Percentiles rank a stretch among this genome's conserved stretches.
These are phyloP conservation scores for Cosmorhoe ocellata DNA, from an alignment of 2,888 invertebrate genomes.

Conservation along the genomic window DNA sequence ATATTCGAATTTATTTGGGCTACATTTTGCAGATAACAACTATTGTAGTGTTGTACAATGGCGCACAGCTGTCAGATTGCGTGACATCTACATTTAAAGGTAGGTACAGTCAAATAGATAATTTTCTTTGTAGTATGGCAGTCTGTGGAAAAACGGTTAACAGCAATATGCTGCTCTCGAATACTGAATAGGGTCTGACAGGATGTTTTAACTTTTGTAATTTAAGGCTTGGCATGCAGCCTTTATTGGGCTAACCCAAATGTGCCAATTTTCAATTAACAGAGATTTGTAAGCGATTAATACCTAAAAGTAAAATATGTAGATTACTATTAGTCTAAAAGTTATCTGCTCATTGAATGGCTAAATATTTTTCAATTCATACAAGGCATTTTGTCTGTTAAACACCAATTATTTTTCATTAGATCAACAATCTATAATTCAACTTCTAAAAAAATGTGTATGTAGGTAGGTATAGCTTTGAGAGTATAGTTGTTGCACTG, in stretches of 20 bases:
- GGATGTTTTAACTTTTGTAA: conserved; percentile 50
- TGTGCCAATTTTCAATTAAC: conserved; percentile 34
- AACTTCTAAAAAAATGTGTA: no score
- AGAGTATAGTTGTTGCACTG: no score
- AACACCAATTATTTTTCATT: no score
- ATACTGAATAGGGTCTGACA: conserved; percentile 59
- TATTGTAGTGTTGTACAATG: conserved; percentile 45
- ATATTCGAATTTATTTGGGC: background rate
- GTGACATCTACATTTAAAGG: conserved; percentile 39
- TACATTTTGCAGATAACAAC: conserved; percentile 39
- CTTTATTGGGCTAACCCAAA: conserved; percentile 36
- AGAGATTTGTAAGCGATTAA: conserved; percentile 9
- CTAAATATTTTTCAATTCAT: no score
- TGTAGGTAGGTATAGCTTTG: no score
- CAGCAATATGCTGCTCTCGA: conserved; percentile 38
- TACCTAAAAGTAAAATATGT: background rate
- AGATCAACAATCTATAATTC: no score
- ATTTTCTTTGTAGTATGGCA: conserved; percentile 48
- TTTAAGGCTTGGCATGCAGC: conserved; percentile 42
- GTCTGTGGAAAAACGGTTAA: conserved; percentile 44
- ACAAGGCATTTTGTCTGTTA: no score
- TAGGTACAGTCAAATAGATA: conserved; percentile 45
- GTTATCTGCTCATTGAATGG: no score
- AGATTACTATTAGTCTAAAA: no score
- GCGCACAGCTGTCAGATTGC: conserved; percentile 40